phyloP scores from a whole-genome alignment of 2,888 invertebrate genomes.

The Spodoptera picta region DNA sequence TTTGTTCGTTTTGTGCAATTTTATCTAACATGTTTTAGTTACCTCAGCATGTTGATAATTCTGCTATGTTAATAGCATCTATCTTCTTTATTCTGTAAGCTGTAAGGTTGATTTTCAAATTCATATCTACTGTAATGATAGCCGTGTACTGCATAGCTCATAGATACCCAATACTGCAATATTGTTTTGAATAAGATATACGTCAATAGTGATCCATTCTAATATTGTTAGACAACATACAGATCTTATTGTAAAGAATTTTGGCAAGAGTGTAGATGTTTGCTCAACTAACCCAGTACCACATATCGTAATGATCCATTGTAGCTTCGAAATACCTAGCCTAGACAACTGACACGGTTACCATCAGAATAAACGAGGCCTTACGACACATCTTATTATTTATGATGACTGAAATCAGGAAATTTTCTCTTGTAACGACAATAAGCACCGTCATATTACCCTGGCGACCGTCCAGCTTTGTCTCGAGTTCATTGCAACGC shows the following conservation, averaged over 20 bases:
- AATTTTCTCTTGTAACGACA: slow-evolving; percentile 49
- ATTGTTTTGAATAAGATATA: slow-evolving; percentile 17
- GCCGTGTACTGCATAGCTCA: neutral
- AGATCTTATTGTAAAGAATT: slow-evolving; percentile 12
- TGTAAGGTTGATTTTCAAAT: too few relatives aligned
- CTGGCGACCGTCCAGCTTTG: slow-evolving; percentile 51
- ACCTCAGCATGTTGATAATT: too few relatives aligned
- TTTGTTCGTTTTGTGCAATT: too few relatives aligned
- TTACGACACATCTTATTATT: slow-evolving; percentile 51
- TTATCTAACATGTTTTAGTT: too few relatives aligned
- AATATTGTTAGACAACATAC: slow-evolving; percentile 17
- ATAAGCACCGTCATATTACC: slow-evolving; percentile 14
- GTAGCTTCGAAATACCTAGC: slow-evolving; percentile 25
- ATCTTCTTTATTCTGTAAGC: too few relatives aligned
- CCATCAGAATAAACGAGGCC: slow-evolving; percentile 24
- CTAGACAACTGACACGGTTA: slow-evolving; percentile 42
- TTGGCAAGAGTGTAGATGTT: slow-evolving; percentile 33
- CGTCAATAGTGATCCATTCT: slow-evolving; percentile 16
- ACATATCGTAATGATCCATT: slow-evolving; percentile 44
- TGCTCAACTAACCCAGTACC: slow-evolving; percentile 47
- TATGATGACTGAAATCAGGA: slow-evolving; percentile 49
- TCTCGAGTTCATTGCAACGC: slow-evolving; percentile 33
- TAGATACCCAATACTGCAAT: neutral
- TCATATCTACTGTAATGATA: too few relatives aligned
- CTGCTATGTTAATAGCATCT: too few relatives aligned